These are phyloP conservation scores for Psococerastis gibbosa DNA, from an alignment of 2,888 invertebrate genomes.

Conservation along the genomic window DNA sequence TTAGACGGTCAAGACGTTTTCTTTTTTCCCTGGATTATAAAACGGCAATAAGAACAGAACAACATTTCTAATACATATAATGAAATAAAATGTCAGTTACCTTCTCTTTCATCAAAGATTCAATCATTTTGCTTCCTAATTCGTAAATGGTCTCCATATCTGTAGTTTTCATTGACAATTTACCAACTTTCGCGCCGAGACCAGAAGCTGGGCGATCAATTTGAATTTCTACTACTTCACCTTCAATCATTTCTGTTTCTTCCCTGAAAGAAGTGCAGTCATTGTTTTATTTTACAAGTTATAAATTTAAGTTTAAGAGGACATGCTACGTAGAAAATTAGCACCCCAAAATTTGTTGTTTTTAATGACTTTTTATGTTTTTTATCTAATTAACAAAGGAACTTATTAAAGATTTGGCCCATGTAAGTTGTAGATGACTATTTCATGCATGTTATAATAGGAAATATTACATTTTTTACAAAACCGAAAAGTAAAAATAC, in stretches of 20 bases:
- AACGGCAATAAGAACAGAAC: neutral
- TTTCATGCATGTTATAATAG: no score
- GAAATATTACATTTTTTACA: no score
- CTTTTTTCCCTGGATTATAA: neutral
- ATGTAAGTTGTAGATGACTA: no score
- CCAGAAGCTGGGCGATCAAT: conserved; percentile 90
- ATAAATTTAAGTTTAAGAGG: no score
- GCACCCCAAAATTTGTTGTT: no score
- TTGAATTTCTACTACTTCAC: conserved; percentile 95
- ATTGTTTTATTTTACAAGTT: no score
- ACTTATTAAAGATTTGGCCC: no score
- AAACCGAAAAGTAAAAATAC: no score
- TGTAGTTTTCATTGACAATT: conserved; percentile 92
- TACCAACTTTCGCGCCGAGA: conserved; percentile 71
- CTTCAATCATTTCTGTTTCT: conserved; percentile 96
- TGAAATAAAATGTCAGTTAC: conserved; percentile 27
- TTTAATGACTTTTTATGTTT: no score
- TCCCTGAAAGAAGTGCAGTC: conserved; percentile 58
- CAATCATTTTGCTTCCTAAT: conserved; percentile 95
- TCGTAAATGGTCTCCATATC: conserved; percentile 99
- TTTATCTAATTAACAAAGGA: no score
- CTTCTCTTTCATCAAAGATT: conserved; percentile 88
- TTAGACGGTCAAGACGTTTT: neutral
- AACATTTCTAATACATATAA: neutral
- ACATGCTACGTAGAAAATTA: no score